Percentiles rank a stretch among this genome's conserved stretches.
These are phyloP conservation scores for Epinephelus coioides DNA, from an alignment of 2,797 vertebrate genomes.

Conservation along the genomic window DNA sequence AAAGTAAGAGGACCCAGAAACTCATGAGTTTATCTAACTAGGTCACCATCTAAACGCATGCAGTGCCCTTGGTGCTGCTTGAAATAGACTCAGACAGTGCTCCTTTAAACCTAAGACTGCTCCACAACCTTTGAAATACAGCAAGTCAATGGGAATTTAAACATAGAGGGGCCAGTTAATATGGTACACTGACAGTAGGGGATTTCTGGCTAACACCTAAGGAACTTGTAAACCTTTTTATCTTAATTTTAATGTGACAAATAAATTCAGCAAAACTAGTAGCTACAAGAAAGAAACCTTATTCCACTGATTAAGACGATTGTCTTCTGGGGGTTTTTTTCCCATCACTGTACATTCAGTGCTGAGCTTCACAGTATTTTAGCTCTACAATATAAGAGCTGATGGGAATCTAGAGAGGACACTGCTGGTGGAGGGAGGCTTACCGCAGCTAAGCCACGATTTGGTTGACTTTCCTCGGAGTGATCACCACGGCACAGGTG, in stretches of 20 bases:
- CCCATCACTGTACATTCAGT: slow-evolving; percentile 32
- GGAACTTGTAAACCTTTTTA: background rate
- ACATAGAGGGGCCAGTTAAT: slow-evolving; percentile 33
- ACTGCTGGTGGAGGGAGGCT: slow-evolving; percentile 71
- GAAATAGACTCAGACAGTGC: slow-evolving; percentile 83
- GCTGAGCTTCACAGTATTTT: slow-evolving; percentile 64
- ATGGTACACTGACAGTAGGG: slow-evolving; percentile 6
- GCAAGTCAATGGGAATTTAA: slow-evolving; percentile 61
- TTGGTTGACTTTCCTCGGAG: slow-evolving; percentile 75
- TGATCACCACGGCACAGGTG: slow-evolving; percentile 73
- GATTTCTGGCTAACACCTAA: slow-evolving; percentile 4
- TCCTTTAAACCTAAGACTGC: slow-evolving; percentile 80
- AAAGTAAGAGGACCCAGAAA: slow-evolving; percentile 77
- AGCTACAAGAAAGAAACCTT: background rate
- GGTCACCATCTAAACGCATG: slow-evolving; percentile 85
- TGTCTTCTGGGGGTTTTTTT: slow-evolving; percentile 25
- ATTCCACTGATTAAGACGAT: slow-evolving; percentile 16
- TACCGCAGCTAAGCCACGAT: slow-evolving; percentile 71
- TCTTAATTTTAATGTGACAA: slow-evolving; percentile 24
- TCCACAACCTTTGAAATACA: slow-evolving; percentile 74
- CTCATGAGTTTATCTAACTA: slow-evolving; percentile 84
- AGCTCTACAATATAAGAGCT: slow-evolving; percentile 53
- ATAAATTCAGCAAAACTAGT: slow-evolving; percentile 6
- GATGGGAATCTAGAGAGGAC: slow-evolving; percentile 75
- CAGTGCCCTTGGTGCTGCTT: slow-evolving; percentile 86